Evolutionary conservation across 2,797 vertebrate species (phyloP), one percentile per base, ranked within the genome.

Genomic region (Myioborus melanocephalus): DNA sequence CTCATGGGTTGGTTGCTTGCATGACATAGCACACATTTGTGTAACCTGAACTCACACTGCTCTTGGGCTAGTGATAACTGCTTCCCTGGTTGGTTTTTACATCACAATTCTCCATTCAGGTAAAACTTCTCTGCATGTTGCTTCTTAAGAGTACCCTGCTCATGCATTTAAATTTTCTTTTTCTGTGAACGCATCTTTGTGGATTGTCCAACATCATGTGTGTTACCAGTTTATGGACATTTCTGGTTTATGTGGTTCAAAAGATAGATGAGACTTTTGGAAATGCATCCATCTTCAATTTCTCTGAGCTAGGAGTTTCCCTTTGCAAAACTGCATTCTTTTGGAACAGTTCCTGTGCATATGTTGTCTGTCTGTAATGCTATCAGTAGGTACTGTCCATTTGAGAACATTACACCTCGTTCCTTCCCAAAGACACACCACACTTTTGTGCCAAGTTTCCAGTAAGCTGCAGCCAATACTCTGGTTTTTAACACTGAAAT

Each of bases 371-470:
- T 94, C 90, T 91, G 66, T 76, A 82, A 79, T 90, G 70, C 70
- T 91, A 35, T 93, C 85, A 57, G 95, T 72, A 86, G 92, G 49
- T 78, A 39, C 90, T 88, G 94, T 83, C 94, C 92, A 72, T 91
- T 59, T 76, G 80, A 91, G 95, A 94, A 95, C 59, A 39, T 94
- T 72, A 94, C 63, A 47, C 80, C 63, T 91, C 16, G 56, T 96
- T 97, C 95, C 71, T 71, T 96, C 89, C 83, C 84, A 49, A 95
- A 86, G 96, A 91, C 79, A 91, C 70, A 46, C 44, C 70, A 28
- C 35, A 14, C 52, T 88, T 56, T 5, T 32, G 63, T 96, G 95
- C 94, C 95, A 97, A 95, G 73, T 87, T 93, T 96, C 60, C 83
- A 70, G 53, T 61, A 82, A 84, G 50, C 34, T 93, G 65, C 69